Evolutionary conservation across 2,797 vertebrate genomes (phyloP).

Genomic region (Centropyge bicolor): DNA sequence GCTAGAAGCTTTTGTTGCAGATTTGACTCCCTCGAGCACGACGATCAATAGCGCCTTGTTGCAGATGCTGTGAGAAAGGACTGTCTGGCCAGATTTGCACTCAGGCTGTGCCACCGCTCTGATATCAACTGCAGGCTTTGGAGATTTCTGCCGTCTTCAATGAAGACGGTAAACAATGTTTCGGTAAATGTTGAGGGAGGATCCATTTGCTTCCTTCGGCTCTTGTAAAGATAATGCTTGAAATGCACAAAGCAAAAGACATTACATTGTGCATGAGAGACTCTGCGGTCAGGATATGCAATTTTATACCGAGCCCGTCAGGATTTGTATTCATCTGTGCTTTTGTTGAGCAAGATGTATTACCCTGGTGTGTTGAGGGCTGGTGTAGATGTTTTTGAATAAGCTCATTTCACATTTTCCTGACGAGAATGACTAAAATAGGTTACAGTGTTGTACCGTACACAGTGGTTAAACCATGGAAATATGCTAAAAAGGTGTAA

Average conservation of each 20-base stretch:
- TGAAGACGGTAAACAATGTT: slow-evolving; percentile 50
- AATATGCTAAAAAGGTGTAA: background rate
- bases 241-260: slow-evolving; percentile 39
- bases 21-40: slow-evolving; percentile 67
- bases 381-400: slow-evolving; percentile 54
- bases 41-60: slow-evolving; percentile 74
- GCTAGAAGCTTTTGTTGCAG: slow-evolving; percentile 67
- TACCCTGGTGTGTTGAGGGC: slow-evolving; percentile 56
- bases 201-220: slow-evolving; percentile 43
- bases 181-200: slow-evolving; percentile 52
- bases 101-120: slow-evolving; percentile 42
- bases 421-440: slow-evolving; percentile 59
- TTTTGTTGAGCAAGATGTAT: slow-evolving; percentile 63
- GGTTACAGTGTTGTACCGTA: slow-evolving; percentile 8
- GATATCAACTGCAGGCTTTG: slow-evolving; percentile 44
- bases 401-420: slow-evolving; percentile 55
- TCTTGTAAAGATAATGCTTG: slow-evolving; percentile 56
- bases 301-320: slow-evolving; percentile 62
- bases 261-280: slow-evolving; percentile 27
- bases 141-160: slow-evolving; percentile 42
- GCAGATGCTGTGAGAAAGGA: slow-evolving; percentile 61
- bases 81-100: slow-evolving; percentile 54
- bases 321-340: slow-evolving; percentile 69
- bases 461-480: background rate
- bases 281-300: slow-evolving; percentile 37